Conservation (phyloP, 2,888 invertebrate species). For the Tetranychus piercei region DNA sequence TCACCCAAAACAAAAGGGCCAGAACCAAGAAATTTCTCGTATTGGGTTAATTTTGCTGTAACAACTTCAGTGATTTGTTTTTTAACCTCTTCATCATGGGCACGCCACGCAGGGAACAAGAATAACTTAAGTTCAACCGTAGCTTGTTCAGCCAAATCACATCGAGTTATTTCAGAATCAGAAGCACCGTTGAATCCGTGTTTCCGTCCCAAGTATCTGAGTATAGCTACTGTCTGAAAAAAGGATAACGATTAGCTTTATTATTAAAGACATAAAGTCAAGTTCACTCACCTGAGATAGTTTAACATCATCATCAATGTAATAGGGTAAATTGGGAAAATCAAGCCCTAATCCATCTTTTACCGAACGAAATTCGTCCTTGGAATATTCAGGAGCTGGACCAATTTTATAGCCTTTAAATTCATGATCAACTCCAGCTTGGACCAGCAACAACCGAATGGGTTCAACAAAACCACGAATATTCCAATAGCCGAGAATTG, state of each 20-base stretch:
- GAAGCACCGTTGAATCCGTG: conserved; percentile 33
- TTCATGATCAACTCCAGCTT: conserved; percentile 34
- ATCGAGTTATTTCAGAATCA: conserved; percentile 31
- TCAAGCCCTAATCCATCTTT: conserved; percentile 31
- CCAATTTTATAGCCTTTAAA: conserved; percentile 31
- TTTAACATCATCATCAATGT: conserved; percentile 32
- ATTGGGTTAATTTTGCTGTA: neutral
- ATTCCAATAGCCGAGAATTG: conserved; percentile 25
- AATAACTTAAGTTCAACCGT: neutral
- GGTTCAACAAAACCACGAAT: conserved; percentile 25
- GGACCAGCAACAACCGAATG: conserved; percentile 34
- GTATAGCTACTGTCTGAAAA: conserved; percentile 31
- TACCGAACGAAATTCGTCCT: conserved; percentile 31
- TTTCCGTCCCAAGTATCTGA: conserved; percentile 33
- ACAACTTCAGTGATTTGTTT: neutral
- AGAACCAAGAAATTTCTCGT: conserved; percentile 8
- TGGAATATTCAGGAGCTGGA: conserved; percentile 34
- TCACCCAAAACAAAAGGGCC: conserved; percentile 3
- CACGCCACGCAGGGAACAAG: neutral
- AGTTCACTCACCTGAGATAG: conserved; percentile 33
- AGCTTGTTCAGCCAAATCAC: conserved; percentile 34
- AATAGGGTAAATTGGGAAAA: conserved; percentile 35
- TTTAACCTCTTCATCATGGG: conserved; percentile 29
- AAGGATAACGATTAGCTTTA: neutral
- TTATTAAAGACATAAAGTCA: too few species aligned